A percentile compares a stretch with the other conserved stretches of the same genome.
phyloP scores from a whole-genome alignment of 92 coral and sea anemone genomes.

The Epizoanthus illoricatus region DNA sequence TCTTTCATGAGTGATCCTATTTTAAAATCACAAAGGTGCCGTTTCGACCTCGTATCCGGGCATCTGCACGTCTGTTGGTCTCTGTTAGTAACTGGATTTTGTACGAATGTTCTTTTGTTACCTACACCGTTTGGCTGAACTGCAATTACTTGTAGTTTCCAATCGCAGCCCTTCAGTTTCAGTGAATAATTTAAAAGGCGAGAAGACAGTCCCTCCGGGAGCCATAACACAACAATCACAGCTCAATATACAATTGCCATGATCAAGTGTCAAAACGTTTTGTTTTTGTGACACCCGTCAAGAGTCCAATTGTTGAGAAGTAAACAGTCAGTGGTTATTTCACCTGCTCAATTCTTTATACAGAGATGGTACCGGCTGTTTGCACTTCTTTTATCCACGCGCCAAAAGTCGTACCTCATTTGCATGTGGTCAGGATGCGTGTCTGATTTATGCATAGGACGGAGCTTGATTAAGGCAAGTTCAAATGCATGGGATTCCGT shows the following conservation, averaged over 20 bases:
- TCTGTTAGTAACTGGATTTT: not conserved
- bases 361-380: not conserved
- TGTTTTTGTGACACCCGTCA: slow-evolving; percentile 3
- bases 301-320: not conserved
- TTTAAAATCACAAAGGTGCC: not conserved
- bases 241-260: not conserved
- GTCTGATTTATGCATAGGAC: slow-evolving; percentile 36
- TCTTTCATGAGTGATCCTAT: not conserved
- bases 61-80: not conserved
- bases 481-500: slow-evolving; percentile 15
- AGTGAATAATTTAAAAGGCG: not conserved
- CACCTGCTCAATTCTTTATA: not conserved
- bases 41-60: not conserved
- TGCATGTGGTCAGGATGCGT: slow-evolving; percentile 16
- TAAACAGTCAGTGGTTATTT: not conserved
- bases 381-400: slow-evolving; percentile 14
- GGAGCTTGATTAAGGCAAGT: not conserved
- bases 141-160: not conserved
- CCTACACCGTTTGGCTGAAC: not conserved
- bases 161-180: not conserved
- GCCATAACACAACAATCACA: slow-evolving; percentile 10
- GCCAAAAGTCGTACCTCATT: slow-evolving; percentile 17
- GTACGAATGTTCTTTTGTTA: not conserved
- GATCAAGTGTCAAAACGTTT: not conserved
- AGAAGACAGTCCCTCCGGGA: not conserved